Evolutionary conservation across 2,797 vertebrate genomes (phyloP), one percentile per base, ranked within the genome.

Genomic region (Schizopygopsis malacanthus): DNA sequence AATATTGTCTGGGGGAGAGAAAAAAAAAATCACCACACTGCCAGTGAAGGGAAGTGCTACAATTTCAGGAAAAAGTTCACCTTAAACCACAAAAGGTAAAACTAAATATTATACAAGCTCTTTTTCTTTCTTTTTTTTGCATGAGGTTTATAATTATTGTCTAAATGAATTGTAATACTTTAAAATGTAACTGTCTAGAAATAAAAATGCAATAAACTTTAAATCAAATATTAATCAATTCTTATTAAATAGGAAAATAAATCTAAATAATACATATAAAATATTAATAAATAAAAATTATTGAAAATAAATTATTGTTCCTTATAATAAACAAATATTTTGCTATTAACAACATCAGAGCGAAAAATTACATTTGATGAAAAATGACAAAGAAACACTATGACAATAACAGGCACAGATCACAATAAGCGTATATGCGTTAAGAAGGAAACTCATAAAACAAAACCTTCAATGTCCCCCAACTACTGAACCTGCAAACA

Each of bases 361-460:
- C n/a, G 20, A 43, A 43, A 43, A 18, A 1, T 18, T 0, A 8
- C 3, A 67, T 18, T 67, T 67, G 16, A 18, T 37, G 33, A 43
- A 43, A 43, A 43, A 10, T 43, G 8, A 43, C 41, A 43, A 43
- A 43, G 33, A 43, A 43, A 43, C 2, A 43, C 45, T 13, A 47
- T 12, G 20, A 71, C 33, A 33, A 43, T 71, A 45, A 75, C 45
- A 50, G n/a, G 25, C 43, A 47, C 72, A 47, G n/a, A 73, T 71
- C 20, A 22, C 39, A 71, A 71, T 45, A 52, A 50, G 50, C 22
- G 6, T 15, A 39, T 28, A 43, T 45, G 4, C n/a, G 12, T 63
- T 45, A 28, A 11, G 77, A 79, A 65, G 41, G 15, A 18, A 61
- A 28, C 70, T 63, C 41, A n/a, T 1, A 15, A 90, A 91, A 92